Evolutionary conservation across 2,888 invertebrate species (phyloP).

Genomic region (Zootermopsis nevadensis): DNA sequence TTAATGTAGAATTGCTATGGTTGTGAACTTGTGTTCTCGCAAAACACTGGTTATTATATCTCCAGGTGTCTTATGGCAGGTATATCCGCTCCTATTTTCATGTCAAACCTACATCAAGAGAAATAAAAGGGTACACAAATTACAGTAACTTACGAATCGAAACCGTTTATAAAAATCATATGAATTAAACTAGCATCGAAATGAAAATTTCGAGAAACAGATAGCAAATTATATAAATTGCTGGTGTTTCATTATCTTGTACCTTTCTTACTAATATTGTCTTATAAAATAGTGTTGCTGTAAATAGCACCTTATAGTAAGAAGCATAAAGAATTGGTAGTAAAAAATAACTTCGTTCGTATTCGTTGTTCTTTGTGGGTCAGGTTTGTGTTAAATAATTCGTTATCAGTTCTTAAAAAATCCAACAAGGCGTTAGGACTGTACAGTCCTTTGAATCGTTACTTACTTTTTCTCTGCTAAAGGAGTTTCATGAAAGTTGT

Average conservation of each 20-base stretch:
- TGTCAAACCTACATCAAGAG: constrained; percentile 45
- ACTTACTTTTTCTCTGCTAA: too few species aligned
- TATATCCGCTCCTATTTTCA: constrained; percentile 40
- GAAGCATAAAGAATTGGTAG: too few species aligned
- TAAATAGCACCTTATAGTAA: not conserved
- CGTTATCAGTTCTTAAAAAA: too few species aligned
- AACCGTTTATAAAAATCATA: constrained; percentile 49
- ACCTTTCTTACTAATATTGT: not conserved
- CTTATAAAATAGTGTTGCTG: not conserved
- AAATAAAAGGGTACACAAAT: constrained; percentile 20
- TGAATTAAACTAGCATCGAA: constrained; percentile 37
- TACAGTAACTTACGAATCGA: constrained; percentile 38
- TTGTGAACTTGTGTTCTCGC: not conserved
- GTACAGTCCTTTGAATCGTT: too few species aligned
- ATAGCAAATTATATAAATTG: not conserved
- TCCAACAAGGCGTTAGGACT: too few species aligned
- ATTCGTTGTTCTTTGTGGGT: too few species aligned
- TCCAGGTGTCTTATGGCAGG: constrained; percentile 45
- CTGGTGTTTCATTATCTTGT: not conserved
- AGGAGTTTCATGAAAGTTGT: too few species aligned
- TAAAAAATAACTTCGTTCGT: too few species aligned
- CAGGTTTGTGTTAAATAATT: too few species aligned
- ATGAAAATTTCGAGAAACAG: not conserved
- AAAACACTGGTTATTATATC: constrained; percentile 28
- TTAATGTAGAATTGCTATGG: constrained; percentile 32